A percentile compares a stretch with the other conserved stretches of the same genome.
phyloP scores from a whole-genome alignment of 2,888 invertebrate genomes.

The Eupithecia subfuscata region DNA sequence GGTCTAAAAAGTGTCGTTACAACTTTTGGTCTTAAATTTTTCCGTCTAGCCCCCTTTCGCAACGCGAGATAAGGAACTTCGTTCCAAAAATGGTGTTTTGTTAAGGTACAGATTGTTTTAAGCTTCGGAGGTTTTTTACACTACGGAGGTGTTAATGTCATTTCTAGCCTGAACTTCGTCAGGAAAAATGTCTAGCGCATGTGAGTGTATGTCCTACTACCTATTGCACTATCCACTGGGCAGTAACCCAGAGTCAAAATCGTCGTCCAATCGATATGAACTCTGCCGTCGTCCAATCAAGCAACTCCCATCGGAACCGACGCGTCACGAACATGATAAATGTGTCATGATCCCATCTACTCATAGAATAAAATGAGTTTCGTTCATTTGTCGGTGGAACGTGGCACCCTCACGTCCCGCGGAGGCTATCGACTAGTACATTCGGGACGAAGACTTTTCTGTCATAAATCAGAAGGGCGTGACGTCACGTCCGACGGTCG shows the following conservation, averaged over 20 bases:
- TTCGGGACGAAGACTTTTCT: constrained; percentile 68
- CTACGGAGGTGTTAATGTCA: no score
- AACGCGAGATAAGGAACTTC: no score
- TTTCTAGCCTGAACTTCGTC: no score
- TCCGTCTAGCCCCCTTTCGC: no score
- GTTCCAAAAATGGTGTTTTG: no score
- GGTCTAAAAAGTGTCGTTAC: no score
- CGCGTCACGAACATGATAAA: constrained; percentile 54
- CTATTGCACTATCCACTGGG: neutral
- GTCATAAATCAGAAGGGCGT: constrained; percentile 77
- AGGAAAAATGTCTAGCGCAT: no score
- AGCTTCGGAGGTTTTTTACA: neutral
- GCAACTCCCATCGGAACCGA: constrained; percentile 28
- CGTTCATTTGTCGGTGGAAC: constrained; percentile 62
- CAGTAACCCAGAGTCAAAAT: neutral
- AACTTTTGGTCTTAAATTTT: no score
- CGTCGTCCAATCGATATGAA: constrained; percentile 3
- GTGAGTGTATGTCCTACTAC: no score
- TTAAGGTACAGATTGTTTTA: no score
- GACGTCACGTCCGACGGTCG: constrained; percentile 71
- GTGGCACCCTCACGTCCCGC: constrained; percentile 62
- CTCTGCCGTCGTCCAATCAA: constrained; percentile 26
- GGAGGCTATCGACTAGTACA: constrained; percentile 71
- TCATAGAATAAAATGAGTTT: constrained; percentile 69
- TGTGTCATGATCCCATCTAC: constrained; percentile 59